These are phyloP conservation scores for Platygyra sinensis DNA, from an alignment of 64 coral and sea anemone genomes.

Conservation along the genomic window DNA sequence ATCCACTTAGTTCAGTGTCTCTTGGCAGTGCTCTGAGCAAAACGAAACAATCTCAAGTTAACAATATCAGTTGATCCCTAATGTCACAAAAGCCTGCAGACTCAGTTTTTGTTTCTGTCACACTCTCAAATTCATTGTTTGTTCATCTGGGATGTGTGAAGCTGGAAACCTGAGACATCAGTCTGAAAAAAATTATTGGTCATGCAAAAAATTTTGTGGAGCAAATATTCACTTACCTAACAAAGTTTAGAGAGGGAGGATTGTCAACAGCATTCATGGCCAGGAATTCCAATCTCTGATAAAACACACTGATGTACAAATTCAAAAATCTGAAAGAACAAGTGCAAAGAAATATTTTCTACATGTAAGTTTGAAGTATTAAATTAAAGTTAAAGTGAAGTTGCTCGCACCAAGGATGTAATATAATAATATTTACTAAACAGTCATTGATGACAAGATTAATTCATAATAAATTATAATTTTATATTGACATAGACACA, in stretches of 20 bases:
- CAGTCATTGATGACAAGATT: too few relatives aligned
- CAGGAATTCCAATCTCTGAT: conserved; percentile 73
- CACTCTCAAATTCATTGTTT: too few relatives aligned
- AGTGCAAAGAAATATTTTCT: not conserved
- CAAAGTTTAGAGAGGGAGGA: conserved; percentile 72
- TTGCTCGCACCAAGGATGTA: too few relatives aligned
- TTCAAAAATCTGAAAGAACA: conserved; percentile 71
- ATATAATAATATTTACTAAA: too few relatives aligned
- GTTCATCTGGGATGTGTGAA: too few relatives aligned
- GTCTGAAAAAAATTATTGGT: too few relatives aligned
- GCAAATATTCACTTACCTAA: conserved; percentile 57
- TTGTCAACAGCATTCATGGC: conserved; percentile 86
- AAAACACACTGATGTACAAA: conserved; percentile 80
- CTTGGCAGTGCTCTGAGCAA: conserved; percentile 4
- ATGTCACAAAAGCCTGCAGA: not conserved
- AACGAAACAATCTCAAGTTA: not conserved
- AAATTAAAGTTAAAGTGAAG: too few relatives aligned
- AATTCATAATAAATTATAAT: too few relatives aligned
- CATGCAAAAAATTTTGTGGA: too few relatives aligned
- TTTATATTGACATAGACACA: too few relatives aligned
- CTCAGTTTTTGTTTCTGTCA: too few relatives aligned
- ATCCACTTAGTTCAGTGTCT: conserved; percentile 60
- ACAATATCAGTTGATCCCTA: not conserved
- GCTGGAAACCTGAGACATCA: too few relatives aligned
- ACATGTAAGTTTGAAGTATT: not conserved